Percentiles rank a stretch among this genome's conserved stretches.
These are phyloP conservation scores for Drosophila lutescens DNA, from an alignment of 2,888 invertebrate genomes.

Conservation along the genomic window DNA sequence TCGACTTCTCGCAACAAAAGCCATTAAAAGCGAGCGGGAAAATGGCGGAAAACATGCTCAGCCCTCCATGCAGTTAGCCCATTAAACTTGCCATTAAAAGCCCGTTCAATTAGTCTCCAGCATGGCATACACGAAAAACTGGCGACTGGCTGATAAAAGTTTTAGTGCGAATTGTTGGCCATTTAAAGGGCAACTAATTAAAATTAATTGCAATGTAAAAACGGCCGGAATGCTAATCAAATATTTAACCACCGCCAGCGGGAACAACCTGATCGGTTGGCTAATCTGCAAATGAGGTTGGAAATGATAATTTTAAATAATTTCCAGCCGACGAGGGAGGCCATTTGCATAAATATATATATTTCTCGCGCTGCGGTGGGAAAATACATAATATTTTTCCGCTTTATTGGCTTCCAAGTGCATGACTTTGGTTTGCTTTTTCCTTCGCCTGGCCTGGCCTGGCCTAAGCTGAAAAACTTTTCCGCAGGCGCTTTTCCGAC, in stretches of 20 bases:
- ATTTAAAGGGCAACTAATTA: constrained; percentile 27
- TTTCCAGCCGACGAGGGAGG: not conserved
- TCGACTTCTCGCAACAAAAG: constrained; percentile 25
- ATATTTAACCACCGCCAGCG: constrained; percentile 12
- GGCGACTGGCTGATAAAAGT: constrained; percentile 35
- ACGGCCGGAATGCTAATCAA: constrained; percentile 3
- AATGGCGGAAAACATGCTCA: constrained; percentile 5
- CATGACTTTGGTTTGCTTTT: constrained; percentile 42
- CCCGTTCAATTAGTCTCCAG: constrained; percentile 26
- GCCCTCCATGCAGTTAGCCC: constrained; percentile 8
- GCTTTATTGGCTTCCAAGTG: constrained; percentile 49
- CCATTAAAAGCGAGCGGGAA: constrained; percentile 16
- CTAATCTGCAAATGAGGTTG: constrained; percentile 14
- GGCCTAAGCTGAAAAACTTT: constrained; percentile 37
- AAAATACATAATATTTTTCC: constrained; percentile 42
- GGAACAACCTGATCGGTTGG: not conserved
- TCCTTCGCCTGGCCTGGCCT: constrained; percentile 15
- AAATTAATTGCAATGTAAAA: constrained; percentile 27
- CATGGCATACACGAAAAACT: not conserved
- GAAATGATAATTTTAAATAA: constrained; percentile 30
- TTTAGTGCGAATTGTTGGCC: constrained; percentile 33
- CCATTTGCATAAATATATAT: constrained; percentile 40
- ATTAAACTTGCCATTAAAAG: constrained; percentile 14
- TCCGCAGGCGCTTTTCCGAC: constrained; percentile 18
- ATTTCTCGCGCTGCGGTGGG: not conserved